Evolutionary conservation across 2,888 invertebrate species (phyloP).

Genomic region (Lamproptera curius): DNA sequence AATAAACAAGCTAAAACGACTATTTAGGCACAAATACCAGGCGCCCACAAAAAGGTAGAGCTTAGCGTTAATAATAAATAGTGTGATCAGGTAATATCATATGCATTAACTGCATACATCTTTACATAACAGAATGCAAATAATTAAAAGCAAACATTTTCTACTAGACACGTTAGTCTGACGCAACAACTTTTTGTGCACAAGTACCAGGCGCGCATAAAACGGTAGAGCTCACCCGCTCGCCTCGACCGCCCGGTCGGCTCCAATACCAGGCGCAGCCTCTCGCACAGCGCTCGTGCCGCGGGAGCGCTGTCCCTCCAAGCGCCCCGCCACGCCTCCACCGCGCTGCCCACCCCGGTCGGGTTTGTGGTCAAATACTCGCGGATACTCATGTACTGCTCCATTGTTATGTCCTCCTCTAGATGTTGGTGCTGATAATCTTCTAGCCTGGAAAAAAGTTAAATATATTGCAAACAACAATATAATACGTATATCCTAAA

Average conservation of each 20-base stretch:
- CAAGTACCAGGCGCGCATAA: not conserved
- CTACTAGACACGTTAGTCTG: no score
- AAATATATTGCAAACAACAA: no score
- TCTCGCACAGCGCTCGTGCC: conserved; percentile 87
- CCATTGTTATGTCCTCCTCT: conserved; percentile 45
- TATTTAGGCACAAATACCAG: no score
- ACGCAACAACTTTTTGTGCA: no score
- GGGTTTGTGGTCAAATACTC: conserved; percentile 41
- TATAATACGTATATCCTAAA: no score
- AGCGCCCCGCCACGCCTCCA: conserved; percentile 81
- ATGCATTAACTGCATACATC: no score
- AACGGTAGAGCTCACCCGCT: conserved; percentile 57
- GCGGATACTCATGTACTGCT: conserved; percentile 54
- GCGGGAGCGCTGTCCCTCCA: conserved; percentile 71
- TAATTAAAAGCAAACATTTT: no score
- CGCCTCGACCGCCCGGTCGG: conserved; percentile 95
- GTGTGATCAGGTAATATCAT: no score
- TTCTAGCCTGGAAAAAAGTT: conserved; percentile 31
- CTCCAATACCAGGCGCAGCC: conserved; percentile 94
- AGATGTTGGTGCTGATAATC: conserved; percentile 35
- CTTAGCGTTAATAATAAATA: no score
- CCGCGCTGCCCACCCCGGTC: conserved; percentile 37
- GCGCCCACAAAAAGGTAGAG: no score
- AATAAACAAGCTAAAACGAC: no score
- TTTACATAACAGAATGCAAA: no score